phyloP scores from a whole-genome alignment of 2,797 vertebrate genomes.

The Lemur catta region DNA sequence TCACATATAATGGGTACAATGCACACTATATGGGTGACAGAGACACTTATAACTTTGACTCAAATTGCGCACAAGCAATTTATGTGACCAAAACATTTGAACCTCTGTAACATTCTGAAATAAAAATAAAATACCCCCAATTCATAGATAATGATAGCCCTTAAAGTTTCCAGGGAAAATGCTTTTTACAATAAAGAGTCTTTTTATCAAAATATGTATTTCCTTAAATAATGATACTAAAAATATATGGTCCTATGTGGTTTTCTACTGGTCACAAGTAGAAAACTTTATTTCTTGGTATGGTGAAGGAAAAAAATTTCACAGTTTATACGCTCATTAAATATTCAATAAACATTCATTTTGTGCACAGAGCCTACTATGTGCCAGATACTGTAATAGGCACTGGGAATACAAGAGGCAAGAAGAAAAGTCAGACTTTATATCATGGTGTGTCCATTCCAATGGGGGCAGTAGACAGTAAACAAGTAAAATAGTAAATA shows the following conservation, averaged over 20 bases:
- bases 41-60: too few species aligned
- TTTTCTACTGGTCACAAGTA: neutral
- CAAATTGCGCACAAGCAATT: too few species aligned
- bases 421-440: neutral
- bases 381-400: neutral
- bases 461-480: neutral
- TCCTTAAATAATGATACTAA: conserved; percentile 17
- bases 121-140: neutral
- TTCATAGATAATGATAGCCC: neutral
- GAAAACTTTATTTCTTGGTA: conserved; percentile 16
- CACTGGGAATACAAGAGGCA: neutral
- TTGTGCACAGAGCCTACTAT: neutral
- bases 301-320: neutral
- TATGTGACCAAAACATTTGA: too few species aligned
- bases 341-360: neutral
- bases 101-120: too few species aligned
- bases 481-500: neutral
- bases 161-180: conserved; percentile 30
- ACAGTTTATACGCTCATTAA: neutral
- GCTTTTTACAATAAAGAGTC: neutral
- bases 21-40: too few species aligned
- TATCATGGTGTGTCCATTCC: neutral
- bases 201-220: conserved; percentile 17
- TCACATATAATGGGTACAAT: too few species aligned
- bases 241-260: neutral